Evolutionary conservation across 2,113 vertebrate species (phyloP), one percentile per base, ranked within the genome.

Genomic region (Gasterosteus aculeatus): DNA sequence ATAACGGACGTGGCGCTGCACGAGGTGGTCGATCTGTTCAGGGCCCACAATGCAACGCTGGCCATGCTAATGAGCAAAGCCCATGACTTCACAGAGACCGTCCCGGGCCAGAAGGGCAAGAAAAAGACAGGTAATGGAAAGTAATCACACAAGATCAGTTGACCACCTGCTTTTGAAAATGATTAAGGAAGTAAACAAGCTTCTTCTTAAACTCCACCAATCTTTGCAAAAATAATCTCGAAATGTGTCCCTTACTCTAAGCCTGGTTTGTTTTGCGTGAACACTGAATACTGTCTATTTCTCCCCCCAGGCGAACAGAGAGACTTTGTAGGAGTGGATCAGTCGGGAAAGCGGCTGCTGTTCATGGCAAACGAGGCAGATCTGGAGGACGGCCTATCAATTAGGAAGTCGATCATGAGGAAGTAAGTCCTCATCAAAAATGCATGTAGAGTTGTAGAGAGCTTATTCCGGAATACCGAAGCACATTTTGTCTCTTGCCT

Each of bases 291-390:
- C 70, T 77, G 15, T 80, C 2, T 66, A 0, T 69, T 71, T 61
- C 87, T 72, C 44, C n/a, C 42, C 19, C 11, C 93, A 99, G 98
- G 95, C 88, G 98, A 99, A 87, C 97, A 98, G 82, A 95, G 98
- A 2, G 98, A 99, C 93, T 99, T 99, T 92, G 94, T 99, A 78
- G 98, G 98, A 71, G 96, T 99, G 87, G 97, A 99, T 87, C 92
- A 93, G 80, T 96, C 96, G 9, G 96, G 95, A 69, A 96, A 96
- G 88, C 95, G 97, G 82, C 94, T 99, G 78, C 95, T 99, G 85
- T 98, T 99, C 88, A 96, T 99, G 97, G 97, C 97, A 90, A 99
- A 99, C 72, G 98, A 99, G 93, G 97, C 97, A 10, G 98, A 99
- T 91, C 93, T 99, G 94, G 96, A 99, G 85, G 96, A 98, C 70